phyloP scores from a whole-genome alignment of 2,113 vertebrate genomes.

The Scophthalmus maximus region DNA sequence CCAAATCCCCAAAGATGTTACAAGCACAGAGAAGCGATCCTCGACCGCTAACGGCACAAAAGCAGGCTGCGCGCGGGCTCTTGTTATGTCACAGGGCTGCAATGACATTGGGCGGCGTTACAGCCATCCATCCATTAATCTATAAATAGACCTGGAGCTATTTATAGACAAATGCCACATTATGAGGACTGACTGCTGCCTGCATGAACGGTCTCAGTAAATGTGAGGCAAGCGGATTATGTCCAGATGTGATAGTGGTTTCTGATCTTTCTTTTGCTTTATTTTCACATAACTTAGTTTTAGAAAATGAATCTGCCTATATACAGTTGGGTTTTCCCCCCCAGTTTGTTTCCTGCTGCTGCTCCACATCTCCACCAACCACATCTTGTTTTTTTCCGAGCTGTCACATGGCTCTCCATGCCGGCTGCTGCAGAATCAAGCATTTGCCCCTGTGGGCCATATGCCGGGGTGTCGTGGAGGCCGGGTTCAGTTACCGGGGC shows the following conservation, averaged over 20 bases:
- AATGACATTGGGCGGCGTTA: slow-evolving; percentile 61
- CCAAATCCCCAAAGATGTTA: too few relatives aligned
- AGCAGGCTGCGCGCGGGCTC: slow-evolving; percentile 1
- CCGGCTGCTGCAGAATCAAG: not conserved
- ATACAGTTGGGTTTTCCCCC: too few relatives aligned
- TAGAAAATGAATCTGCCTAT: too few relatives aligned
- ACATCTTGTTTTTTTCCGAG: not conserved
- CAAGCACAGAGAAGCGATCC: too few relatives aligned
- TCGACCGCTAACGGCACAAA: slow-evolving; percentile 8
- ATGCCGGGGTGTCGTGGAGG: not conserved
- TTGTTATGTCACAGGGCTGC: slow-evolving; percentile 52
- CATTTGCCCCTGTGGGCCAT: not conserved
- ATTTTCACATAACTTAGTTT: too few relatives aligned
- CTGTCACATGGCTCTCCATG: not conserved
- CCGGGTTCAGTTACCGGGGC: not conserved
- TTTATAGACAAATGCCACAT: slow-evolving; percentile 65
- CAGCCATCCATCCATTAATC: slow-evolving; percentile 52
- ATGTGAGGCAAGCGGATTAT: slow-evolving; percentile 32
- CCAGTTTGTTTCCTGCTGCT: not conserved
- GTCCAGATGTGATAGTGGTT: not conserved
- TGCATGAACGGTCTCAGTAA: slow-evolving; percentile 40
- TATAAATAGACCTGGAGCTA: slow-evolving; percentile 73
- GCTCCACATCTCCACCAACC: not conserved
- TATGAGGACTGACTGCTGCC: slow-evolving; percentile 28
- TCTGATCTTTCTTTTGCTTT: too few relatives aligned